Conservation (phyloP, 2,888 invertebrate genomes). For the Strigamia crassipes region DNA sequence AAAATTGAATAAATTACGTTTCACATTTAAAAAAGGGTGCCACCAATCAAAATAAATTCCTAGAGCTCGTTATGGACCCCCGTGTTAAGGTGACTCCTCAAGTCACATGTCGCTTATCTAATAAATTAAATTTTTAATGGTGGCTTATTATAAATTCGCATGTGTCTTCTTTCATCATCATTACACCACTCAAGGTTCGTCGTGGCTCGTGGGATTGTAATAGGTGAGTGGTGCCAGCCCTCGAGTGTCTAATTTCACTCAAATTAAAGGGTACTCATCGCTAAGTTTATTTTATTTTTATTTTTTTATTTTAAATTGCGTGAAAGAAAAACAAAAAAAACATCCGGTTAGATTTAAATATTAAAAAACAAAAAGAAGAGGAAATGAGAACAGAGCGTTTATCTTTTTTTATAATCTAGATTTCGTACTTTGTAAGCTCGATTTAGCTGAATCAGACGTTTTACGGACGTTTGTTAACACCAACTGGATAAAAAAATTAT, state of each 20-base stretch:
- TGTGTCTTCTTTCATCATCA: slow-evolving; percentile 17
- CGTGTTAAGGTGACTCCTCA: background rate
- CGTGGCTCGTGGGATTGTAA: background rate
- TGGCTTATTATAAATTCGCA: slow-evolving; percentile 33
- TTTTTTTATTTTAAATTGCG: background rate
- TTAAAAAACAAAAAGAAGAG: background rate
- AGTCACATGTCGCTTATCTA: background rate
- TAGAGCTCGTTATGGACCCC: slow-evolving; percentile 1
- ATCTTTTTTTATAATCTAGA: background rate
- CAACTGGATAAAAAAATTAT: too few relatives aligned
- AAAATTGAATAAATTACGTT: background rate
- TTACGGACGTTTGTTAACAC: too few relatives aligned
- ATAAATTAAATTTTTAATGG: slow-evolving; percentile 22
- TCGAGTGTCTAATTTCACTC: background rate
- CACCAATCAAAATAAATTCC: slow-evolving; percentile 27
- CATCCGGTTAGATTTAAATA: background rate
- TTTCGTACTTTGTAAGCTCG: background rate
- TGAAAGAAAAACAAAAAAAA: background rate
- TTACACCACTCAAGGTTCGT: background rate
- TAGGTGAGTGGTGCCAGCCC: slow-evolving; percentile 8
- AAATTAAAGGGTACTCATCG: background rate
- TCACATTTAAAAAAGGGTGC: background rate
- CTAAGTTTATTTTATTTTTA: too few relatives aligned
- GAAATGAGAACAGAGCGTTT: background rate
- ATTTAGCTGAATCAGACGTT: too few relatives aligned